Evolutionary conservation across 2,797 vertebrate species (phyloP), one percentile per base, ranked within the genome.

Genomic region (Poeciliopsis turneri): DNA sequence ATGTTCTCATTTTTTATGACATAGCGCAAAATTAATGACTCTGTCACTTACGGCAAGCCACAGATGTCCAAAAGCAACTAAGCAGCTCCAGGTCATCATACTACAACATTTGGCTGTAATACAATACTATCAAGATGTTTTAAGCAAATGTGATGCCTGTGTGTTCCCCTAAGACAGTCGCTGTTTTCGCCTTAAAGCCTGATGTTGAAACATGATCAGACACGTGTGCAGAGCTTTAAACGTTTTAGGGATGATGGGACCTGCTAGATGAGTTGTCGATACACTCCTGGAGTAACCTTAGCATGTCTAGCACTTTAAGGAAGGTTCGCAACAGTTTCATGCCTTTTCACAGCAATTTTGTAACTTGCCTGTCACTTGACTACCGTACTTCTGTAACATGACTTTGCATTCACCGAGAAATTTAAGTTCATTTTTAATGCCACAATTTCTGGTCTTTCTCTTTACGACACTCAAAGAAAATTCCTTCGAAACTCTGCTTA

Each of bases 401-500:
- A 53, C 49, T 53, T 53, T 53, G 20, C 20, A 53, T 53, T 53
- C 49, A 28, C 55, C 1, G 55, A 59, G 5, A 59, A 5, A 59
- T 59, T 28, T 59, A 30, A 28, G n/a, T 59, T 51, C 23, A 25
- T 51, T 69, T 83, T 72, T 78, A 75, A 46, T 85, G 82, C 79
- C 78, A 74, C 82, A 71, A 85, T 57, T 46, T 59, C 64, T 36
- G 30, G 80, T 82, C 39, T 69, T 55, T 46, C 64, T 76, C 82
- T 76, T 82, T 49, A 76, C 46, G 55, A 9, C 28, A 78, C 74
- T 33, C 36, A 81, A 87, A 43, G 78, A 77, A 82, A 80, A 64
- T 78, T 73, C 59, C 45, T 10, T 70, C 80, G 78, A 88, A 89
- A 84, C 71, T 72, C 68, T 73, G 81, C 43, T 72, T 83, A 41